Percentiles rank a stretch among this genome's conserved stretches.
Evolutionary conservation across 2,113 vertebrate genomes (phyloP).

Genomic region (Sceloporus tristichus): DNA sequence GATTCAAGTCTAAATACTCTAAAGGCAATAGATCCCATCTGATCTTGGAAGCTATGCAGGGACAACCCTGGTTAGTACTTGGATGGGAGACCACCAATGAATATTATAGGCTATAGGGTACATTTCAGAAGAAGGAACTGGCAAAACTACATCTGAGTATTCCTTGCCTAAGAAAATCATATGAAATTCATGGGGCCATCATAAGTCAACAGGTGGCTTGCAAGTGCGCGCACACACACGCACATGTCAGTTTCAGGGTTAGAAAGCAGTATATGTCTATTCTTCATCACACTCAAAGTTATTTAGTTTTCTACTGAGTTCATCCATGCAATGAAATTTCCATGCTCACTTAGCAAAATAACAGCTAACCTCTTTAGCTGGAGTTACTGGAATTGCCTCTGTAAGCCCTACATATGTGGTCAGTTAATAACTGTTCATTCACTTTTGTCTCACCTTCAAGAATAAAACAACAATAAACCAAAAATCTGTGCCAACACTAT

Average conservation of each 20-base stretch:
- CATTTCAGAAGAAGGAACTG: background rate
- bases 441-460: background rate
- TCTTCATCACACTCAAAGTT: background rate
- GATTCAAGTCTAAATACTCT: too few species aligned
- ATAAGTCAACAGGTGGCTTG: too few species aligned
- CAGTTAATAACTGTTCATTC: background rate
- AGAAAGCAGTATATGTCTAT: background rate
- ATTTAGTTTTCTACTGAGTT: background rate
- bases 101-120: too few species aligned
- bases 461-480: background rate
- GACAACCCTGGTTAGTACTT: too few species aligned
- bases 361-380: background rate
- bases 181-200: too few species aligned
- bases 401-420: background rate
- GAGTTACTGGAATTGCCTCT: background rate
- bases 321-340: background rate
- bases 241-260: background rate
- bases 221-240: too few species aligned
- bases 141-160: background rate
- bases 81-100: too few species aligned
- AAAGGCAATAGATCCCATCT: too few species aligned
- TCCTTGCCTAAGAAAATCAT: too few species aligned
- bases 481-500: background rate
- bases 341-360: background rate
- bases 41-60: too few species aligned